phyloP scores from a whole-genome alignment of 2,797 vertebrate species.

The Acrossocheilus fasciatus region DNA sequence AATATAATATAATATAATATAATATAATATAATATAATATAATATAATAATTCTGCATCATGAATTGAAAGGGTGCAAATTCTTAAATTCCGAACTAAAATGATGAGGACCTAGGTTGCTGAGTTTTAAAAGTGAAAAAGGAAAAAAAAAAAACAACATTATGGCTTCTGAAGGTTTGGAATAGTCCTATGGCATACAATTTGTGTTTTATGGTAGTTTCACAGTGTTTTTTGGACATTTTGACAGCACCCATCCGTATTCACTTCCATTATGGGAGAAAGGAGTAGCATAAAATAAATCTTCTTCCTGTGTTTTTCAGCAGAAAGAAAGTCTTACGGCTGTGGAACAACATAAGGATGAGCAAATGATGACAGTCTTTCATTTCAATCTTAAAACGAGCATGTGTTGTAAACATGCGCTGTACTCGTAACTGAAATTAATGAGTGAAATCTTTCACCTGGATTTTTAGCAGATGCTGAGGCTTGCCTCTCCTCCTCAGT shows the following conservation, averaged over 20 bases:
- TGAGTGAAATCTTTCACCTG: conserved; percentile 79
- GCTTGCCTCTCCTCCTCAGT: conserved; percentile 81
- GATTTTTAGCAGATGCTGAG: conserved; percentile 89
- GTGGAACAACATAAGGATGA: neutral
- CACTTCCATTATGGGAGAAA: neutral
- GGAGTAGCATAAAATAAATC: neutral
- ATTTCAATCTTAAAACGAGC: conserved; percentile 10
- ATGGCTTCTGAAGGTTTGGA: neutral
- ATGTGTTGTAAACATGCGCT: neutral
- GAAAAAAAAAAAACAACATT: too few species aligned
- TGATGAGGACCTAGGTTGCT: too few species aligned
- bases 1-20: neutral
- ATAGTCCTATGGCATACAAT: neutral
- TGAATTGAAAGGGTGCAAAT: neutral
- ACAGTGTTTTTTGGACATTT: neutral
- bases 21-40: neutral
- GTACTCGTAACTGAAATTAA: neutral
- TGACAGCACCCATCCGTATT: neutral
- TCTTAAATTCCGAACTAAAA: neutral
- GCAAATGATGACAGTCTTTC: neutral
- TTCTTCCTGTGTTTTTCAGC: neutral
- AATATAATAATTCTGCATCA: neutral
- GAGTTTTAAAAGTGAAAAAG: too few species aligned
- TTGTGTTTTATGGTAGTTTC: neutral
- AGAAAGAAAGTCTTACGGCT: neutral